These are phyloP conservation scores for Sciaenops ocellatus DNA, from an alignment of 2,797 vertebrate genomes.

Conservation along the genomic window DNA sequence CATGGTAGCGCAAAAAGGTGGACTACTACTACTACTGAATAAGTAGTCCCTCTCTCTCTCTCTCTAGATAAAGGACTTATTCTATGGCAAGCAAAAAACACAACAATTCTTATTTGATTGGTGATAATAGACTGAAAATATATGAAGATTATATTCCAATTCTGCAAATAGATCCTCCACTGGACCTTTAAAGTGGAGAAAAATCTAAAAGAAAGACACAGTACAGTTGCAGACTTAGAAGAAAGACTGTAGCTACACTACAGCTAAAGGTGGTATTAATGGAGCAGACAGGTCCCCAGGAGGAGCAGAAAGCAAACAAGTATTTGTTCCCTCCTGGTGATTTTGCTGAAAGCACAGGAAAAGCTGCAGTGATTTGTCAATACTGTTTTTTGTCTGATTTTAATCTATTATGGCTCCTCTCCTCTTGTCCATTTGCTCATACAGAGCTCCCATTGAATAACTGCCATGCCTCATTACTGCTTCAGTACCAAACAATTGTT, in stretches of 20 bases:
- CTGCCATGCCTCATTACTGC: conserved; percentile 75
- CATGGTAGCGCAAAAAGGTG: too few relatives aligned
- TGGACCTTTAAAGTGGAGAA: neutral
- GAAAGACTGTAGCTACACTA: neutral
- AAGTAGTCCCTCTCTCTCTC: too few relatives aligned
- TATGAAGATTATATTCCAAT: too few relatives aligned
- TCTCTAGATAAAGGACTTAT: too few relatives aligned
- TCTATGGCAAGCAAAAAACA: too few relatives aligned
- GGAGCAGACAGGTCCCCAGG: conserved; percentile 26
- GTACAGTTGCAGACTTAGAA: conserved; percentile 20
- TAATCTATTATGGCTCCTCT: conserved; percentile 75
- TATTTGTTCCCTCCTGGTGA: conserved; percentile 58
- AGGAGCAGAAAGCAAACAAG: conserved; percentile 33
- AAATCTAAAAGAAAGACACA: neutral
- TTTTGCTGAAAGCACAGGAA: conserved; percentile 54
- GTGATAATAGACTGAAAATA: too few relatives aligned
- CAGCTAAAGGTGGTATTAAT: conserved; percentile 19
- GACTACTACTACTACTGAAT: too few relatives aligned
- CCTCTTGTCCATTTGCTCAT: conserved; percentile 78
- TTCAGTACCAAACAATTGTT: conserved; percentile 51
- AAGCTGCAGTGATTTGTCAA: conserved; percentile 64
- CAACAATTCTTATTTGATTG: too few relatives aligned
- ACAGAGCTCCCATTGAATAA: conserved; percentile 77
- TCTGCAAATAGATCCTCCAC: too few relatives aligned
- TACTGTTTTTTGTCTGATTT: conserved; percentile 73